Conservation (phyloP, 2,113 vertebrate species). For the Xyrauchen texanus region DNA sequence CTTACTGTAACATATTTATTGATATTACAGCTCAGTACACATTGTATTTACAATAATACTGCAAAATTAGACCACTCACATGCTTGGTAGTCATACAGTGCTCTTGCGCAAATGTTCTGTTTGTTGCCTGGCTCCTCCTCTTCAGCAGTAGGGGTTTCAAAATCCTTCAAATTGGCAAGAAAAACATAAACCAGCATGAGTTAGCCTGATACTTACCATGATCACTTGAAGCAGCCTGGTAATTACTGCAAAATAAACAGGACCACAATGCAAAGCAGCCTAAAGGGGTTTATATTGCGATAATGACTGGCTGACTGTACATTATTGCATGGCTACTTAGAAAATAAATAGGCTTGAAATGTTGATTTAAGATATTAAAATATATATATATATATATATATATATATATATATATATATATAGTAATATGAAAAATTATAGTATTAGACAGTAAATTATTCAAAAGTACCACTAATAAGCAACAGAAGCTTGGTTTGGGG, state of each 20-base stretch:
- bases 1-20: neutral
- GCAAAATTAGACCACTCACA: slow-evolving; percentile 64
- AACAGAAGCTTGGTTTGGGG: neutral
- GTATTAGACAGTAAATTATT: too few species aligned
- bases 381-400: too few species aligned
- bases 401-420: too few species aligned
- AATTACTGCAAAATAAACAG: too few species aligned
- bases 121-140: neutral
- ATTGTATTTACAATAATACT: neutral
- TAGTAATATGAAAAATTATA: too few species aligned
- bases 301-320: too few species aligned
- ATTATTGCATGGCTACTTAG: too few species aligned
- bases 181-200: neutral
- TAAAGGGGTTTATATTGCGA: too few species aligned
- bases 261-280: too few species aligned
- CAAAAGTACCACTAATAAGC: neutral
- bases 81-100: slow-evolving; percentile 93
- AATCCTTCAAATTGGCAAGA: neutral
- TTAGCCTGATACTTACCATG: neutral
- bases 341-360: too few species aligned
- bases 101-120: slow-evolving; percentile 78
- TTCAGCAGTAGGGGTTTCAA: slow-evolving; percentile 42
- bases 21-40: neutral
- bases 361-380: too few species aligned
- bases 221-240: neutral